phyloP scores from a whole-genome alignment of 2,797 vertebrate genomes.

The Perodicticus potto region DNA sequence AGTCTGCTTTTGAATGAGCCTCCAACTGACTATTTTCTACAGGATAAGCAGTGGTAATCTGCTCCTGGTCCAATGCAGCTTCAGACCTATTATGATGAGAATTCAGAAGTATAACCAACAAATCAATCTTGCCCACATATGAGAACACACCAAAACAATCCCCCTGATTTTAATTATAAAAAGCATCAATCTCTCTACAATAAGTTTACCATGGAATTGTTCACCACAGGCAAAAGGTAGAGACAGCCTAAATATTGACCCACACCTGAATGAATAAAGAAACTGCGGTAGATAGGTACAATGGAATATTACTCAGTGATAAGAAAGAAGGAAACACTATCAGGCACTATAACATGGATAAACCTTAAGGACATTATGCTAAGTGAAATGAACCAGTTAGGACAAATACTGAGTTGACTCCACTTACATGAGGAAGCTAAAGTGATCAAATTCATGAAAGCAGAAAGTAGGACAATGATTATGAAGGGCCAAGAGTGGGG shows the following conservation, averaged over 20 bases:
- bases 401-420: background rate
- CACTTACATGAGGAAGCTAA: background rate
- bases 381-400: background rate
- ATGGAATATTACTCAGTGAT: background rate
- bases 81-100: conserved; percentile 90
- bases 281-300: background rate
- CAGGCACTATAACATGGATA: background rate
- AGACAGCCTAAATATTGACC: background rate
- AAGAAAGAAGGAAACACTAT: background rate
- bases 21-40: conserved; percentile 92
- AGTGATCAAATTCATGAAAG: background rate
- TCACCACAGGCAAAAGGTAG: background rate
- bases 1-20: conserved; percentile 91
- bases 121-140: background rate
- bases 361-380: background rate
- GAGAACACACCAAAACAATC: background rate
- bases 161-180: conserved; percentile 7
- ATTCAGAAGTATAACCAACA: conserved; percentile 41
- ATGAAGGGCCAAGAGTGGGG: background rate
- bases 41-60: conserved; percentile 88
- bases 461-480: background rate
- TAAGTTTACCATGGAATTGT: background rate
- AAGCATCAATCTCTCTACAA: background rate
- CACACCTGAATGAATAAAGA: background rate
- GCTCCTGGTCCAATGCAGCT: conserved; percentile 92